Evolutionary conservation across 2,113 vertebrate species (phyloP).

Genomic region (Sceloporus tristichus): DNA sequence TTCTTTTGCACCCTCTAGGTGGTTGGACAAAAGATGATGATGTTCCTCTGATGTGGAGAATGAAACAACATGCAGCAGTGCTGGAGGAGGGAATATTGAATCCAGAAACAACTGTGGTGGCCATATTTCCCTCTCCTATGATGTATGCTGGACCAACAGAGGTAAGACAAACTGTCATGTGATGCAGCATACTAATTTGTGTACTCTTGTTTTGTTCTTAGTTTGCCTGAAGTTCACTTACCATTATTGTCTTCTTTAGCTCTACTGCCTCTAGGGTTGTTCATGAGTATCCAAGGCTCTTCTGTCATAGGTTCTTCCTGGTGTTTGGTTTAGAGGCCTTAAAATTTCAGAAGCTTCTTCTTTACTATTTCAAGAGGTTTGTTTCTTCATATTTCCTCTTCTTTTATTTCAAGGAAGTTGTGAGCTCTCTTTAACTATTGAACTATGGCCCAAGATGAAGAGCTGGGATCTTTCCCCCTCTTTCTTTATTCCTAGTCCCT

Average conservation of each 20-base stretch:
- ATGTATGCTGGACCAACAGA: constrained; percentile 99
- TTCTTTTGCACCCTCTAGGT: constrained; percentile 95
- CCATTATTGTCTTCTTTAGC: background rate
- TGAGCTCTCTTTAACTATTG: background rate
- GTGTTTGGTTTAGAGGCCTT: background rate
- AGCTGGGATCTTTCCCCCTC: background rate
- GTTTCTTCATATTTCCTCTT: constrained; percentile 16
- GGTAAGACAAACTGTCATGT: constrained; percentile 75
- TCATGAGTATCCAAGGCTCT: background rate
- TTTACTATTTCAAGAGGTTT: constrained; percentile 24
- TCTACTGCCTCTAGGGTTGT: background rate
- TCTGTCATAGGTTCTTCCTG: background rate
- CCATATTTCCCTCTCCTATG: constrained; percentile 99
- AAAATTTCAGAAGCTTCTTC: constrained; percentile 7
- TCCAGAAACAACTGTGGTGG: constrained; percentile 91
- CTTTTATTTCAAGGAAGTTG: constrained; percentile 23
- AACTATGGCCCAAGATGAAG: background rate
- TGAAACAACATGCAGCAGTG: constrained; percentile 96
- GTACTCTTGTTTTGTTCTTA: background rate
- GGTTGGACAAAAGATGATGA: constrained; percentile 99
- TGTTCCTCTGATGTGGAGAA: constrained; percentile 93
- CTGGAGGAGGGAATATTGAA: constrained; percentile 92
- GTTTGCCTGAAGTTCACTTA: background rate
- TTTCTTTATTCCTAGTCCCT: constrained; percentile 12
- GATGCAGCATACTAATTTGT: background rate